Evolutionary conservation across 1,140 invertebrate species (phyloP).

Genomic region (Pseudomyrmex gracilis): DNA sequence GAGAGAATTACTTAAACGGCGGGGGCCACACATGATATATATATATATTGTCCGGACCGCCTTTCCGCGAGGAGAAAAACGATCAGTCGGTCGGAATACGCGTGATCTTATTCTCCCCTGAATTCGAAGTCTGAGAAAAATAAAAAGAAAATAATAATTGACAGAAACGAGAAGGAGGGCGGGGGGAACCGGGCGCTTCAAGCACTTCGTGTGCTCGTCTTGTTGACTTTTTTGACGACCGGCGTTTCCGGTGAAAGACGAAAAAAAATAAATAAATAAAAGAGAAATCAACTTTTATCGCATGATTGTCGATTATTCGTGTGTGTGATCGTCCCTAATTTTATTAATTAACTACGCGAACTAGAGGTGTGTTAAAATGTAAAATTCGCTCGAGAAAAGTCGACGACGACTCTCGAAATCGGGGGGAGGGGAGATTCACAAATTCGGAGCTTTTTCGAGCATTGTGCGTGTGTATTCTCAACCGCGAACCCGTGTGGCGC

Average conservation of each 20-base stretch:
- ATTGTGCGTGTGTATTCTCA: not conserved
- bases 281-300: slow-evolving; percentile 51
- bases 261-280: not conserved
- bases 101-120: slow-evolving; percentile 25
- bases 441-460: not conserved
- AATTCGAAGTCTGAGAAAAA: slow-evolving; percentile 7
- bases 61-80: slow-evolving; percentile 16
- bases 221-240: slow-evolving; percentile 52
- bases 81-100: slow-evolving; percentile 29
- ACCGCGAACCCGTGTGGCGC: slow-evolving; percentile 18
- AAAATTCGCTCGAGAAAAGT: slow-evolving; percentile 58
- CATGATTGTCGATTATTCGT: slow-evolving; percentile 50
- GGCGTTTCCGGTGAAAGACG: not conserved
- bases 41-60: not conserved
- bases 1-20: slow-evolving; percentile 32
- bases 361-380: not conserved
- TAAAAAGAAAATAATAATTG: too few species aligned
- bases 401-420: slow-evolving; percentile 50
- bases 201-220: not conserved
- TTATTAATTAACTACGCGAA: slow-evolving; percentile 34
- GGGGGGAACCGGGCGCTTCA: not conserved
- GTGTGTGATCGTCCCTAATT: slow-evolving; percentile 53
- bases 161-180: slow-evolving; percentile 1
- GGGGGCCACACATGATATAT: not conserved
- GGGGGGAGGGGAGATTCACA: slow-evolving; percentile 15